phyloP scores from a whole-genome alignment of 2,797 vertebrate genomes.

The Synanceia verrucosa region DNA sequence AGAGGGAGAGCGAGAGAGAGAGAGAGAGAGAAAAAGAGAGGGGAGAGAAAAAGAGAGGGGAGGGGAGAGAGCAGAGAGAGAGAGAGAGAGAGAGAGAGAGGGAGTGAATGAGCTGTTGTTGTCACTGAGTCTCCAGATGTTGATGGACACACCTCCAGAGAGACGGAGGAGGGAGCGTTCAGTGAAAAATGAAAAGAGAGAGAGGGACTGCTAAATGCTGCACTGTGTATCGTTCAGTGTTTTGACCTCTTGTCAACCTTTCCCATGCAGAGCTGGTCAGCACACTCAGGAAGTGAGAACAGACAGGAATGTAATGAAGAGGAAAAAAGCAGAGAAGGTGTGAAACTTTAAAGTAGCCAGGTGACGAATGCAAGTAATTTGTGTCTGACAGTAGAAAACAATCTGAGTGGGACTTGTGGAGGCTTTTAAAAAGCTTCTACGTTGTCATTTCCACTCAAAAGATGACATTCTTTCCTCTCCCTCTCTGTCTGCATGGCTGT shows the following conservation, averaged over 20 bases:
- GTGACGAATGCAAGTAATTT: neutral
- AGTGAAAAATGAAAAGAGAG: conserved; percentile 30
- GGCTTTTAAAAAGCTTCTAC: conserved; percentile 1
- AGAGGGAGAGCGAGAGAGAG: conserved; percentile 58
- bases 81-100: conserved; percentile 24
- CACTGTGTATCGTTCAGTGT: conserved; percentile 36
- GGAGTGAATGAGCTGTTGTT: conserved; percentile 59
- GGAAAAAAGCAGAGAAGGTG: neutral
- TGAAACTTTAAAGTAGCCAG: neutral
- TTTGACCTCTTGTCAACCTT: conserved; percentile 66
- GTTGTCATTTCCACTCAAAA: neutral
- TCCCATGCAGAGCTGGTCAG: conserved; percentile 66
- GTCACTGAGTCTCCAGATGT: conserved; percentile 77
- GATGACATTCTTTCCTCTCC: neutral
- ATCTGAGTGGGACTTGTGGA: neutral
- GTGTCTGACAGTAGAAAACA: neutral
- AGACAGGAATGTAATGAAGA: conserved; percentile 8
- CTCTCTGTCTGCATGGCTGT: neutral
- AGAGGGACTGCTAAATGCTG: conserved; percentile 17
- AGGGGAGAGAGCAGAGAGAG: conserved; percentile 29
- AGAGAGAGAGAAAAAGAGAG: conserved; percentile 8
- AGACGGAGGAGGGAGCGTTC: conserved; percentile 32
- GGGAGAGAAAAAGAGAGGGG: too few relatives aligned
- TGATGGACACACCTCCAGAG: conserved; percentile 77
- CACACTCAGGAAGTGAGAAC: conserved; percentile 46